These are phyloP conservation scores for Zaprionus bogoriensis DNA, from an alignment of 2,888 invertebrate genomes.

Conservation along the genomic window DNA sequence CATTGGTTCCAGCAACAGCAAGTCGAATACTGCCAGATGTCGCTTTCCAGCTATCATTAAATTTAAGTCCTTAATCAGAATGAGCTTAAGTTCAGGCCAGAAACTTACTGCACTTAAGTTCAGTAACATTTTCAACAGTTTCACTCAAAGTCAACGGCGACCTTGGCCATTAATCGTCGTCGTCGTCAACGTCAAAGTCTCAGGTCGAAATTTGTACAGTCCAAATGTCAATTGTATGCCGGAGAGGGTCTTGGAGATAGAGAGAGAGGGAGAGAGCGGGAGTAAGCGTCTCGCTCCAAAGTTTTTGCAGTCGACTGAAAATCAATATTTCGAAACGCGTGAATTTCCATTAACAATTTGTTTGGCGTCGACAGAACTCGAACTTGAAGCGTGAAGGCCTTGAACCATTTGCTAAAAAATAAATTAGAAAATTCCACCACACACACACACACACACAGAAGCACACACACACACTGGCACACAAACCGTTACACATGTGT, in stretches of 20 bases:
- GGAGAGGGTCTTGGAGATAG: not conserved
- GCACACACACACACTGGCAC: not conserved
- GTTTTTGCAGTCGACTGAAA: slow-evolving; percentile 53
- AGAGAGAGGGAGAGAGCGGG: slow-evolving; percentile 13
- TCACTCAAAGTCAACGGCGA: slow-evolving; percentile 62
- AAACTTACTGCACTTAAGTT: slow-evolving; percentile 6
- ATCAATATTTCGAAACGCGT: slow-evolving; percentile 70
- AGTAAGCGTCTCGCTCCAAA: too few relatives aligned
- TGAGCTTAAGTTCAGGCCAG: slow-evolving; percentile 10
- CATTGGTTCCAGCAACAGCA: too few relatives aligned
- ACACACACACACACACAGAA: slow-evolving; percentile 26
- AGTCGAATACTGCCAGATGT: slow-evolving; percentile 23
- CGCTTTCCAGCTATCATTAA: slow-evolving; percentile 29
- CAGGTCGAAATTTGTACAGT: slow-evolving; percentile 72
- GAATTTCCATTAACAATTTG: slow-evolving; percentile 74
- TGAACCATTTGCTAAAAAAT: slow-evolving; percentile 81
- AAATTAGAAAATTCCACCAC: slow-evolving; percentile 82
- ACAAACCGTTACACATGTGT: slow-evolving; percentile 56
- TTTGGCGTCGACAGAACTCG: slow-evolving; percentile 49
- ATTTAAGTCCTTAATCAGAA: too few relatives aligned
- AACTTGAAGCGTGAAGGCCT: slow-evolving; percentile 76
- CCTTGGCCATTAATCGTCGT: slow-evolving; percentile 79
- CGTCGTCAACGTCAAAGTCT: too few relatives aligned
- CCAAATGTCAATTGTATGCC: slow-evolving; percentile 69
- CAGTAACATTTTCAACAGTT: not conserved